These are phyloP conservation scores for Phyllopteryx taeniolatus DNA, from an alignment of 2,113 vertebrate genomes.

Conservation along the genomic window DNA sequence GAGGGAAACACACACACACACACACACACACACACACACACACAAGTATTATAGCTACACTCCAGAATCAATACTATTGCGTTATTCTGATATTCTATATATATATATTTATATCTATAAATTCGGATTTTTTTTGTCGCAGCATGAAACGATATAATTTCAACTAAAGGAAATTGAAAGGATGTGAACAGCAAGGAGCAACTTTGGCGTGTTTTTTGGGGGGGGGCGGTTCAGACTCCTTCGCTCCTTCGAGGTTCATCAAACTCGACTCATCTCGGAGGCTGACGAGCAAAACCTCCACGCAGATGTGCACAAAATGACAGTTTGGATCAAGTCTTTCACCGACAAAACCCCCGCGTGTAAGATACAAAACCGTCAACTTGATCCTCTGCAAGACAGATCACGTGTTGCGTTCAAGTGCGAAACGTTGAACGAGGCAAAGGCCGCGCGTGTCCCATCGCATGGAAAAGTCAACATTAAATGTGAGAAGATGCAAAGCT, in stretches of 20 bases:
- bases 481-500: not conserved
- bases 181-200: not conserved
- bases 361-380: not conserved
- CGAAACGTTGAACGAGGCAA: not conserved
- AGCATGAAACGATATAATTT: not conserved
- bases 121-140: not conserved
- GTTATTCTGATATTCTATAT: no score
- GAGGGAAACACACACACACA: not conserved
- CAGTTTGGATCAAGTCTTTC: conserved; percentile 1
- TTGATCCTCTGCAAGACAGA: not conserved
- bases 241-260: not conserved
- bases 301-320: conserved; percentile 11
- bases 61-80: not conserved
- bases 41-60: not conserved
- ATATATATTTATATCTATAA: no score
- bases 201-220: not conserved
- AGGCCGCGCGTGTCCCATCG: not conserved
- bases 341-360: not conserved
- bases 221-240: not conserved
- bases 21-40: not conserved
- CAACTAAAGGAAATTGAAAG: not conserved
- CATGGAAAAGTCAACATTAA: not conserved
- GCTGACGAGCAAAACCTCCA: not conserved
- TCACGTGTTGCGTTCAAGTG: conserved; percentile 14
- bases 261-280: not conserved